These are phyloP conservation scores for Leptopilina myrica DNA, from an alignment of 2,888 invertebrate species.

Conservation along the genomic window DNA sequence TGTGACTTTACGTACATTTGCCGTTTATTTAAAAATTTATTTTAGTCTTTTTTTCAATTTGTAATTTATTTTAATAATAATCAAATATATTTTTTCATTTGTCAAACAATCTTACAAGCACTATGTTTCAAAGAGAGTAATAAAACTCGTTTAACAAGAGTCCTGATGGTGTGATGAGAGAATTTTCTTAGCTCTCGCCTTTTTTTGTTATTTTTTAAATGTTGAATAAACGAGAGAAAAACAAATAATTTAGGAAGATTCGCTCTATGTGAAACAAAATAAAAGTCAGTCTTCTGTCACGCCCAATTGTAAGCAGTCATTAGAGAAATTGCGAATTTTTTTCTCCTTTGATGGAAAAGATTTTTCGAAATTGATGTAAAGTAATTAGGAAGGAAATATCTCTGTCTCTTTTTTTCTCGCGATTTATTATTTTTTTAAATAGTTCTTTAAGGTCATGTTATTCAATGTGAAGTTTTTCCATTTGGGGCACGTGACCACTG, in stretches of 20 bases:
- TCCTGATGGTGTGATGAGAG: constrained; percentile 32
- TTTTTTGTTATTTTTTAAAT: background rate
- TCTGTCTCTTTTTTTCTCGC: constrained; percentile 21
- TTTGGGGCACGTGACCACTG: no score
- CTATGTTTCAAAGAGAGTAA: constrained; percentile 39
- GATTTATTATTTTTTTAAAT: constrained; percentile 25
- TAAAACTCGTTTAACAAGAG: constrained; percentile 39
- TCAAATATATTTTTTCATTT: constrained; percentile 50
- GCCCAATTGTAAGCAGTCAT: constrained; percentile 17
- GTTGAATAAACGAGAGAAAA: constrained; percentile 2
- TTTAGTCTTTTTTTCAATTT: constrained; percentile 34
- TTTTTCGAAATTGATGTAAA: constrained; percentile 47
- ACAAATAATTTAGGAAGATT: constrained; percentile 1
- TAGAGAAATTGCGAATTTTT: constrained; percentile 3
- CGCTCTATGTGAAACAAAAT: constrained; percentile 26
- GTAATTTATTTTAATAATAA: constrained; percentile 40
- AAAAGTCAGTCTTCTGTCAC: constrained; percentile 34
- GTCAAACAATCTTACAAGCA: constrained; percentile 47
- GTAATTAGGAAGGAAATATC: constrained; percentile 24
- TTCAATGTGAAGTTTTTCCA: no score
- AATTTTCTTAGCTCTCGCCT: constrained; percentile 22
- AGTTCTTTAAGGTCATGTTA: constrained; percentile 53
- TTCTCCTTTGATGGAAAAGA: constrained; percentile 10
- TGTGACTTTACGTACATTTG: constrained; percentile 46
- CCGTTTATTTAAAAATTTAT: constrained; percentile 34